phyloP scores from a whole-genome alignment of 2,797 vertebrate genomes.

The Lutjanus campechanus region DNA sequence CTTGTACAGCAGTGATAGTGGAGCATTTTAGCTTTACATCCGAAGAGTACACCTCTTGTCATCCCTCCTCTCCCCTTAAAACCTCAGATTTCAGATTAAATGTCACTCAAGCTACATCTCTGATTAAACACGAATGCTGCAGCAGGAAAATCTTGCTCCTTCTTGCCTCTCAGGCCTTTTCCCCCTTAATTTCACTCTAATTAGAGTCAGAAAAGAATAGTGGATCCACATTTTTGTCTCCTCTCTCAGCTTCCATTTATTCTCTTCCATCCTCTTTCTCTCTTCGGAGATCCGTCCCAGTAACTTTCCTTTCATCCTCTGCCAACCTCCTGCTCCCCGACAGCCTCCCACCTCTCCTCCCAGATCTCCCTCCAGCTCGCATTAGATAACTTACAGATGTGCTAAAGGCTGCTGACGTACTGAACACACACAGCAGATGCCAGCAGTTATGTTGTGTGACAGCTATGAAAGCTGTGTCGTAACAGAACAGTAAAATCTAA shows the following conservation, averaged over 20 bases:
- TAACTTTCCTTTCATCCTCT: constrained; percentile 60
- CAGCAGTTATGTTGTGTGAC: constrained; percentile 30
- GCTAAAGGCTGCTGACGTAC: constrained; percentile 41
- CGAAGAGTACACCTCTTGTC: background rate
- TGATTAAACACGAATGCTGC: constrained; percentile 1
- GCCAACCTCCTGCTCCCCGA: constrained; percentile 45
- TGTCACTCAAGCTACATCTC: background rate
- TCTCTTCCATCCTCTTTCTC: constrained; percentile 6
- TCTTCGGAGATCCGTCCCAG: constrained; percentile 37
- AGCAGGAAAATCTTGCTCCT: background rate
- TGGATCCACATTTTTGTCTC: constrained; percentile 15
- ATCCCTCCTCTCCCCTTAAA: background rate
- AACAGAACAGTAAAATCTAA: background rate
- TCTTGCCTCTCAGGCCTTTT: background rate
- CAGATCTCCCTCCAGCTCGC: constrained; percentile 17
- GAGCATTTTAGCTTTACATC: background rate
- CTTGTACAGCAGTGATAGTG: background rate
- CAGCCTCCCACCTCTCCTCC: constrained; percentile 33
- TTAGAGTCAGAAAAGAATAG: constrained; percentile 22
- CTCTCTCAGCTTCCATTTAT: constrained; percentile 6
- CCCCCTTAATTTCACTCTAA: constrained; percentile 32
- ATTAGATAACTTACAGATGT: constrained; percentile 46
- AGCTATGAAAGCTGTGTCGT: constrained; percentile 8
- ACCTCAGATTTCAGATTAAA: constrained; percentile 13
- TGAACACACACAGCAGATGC: constrained; percentile 39